phyloP scores from a whole-genome alignment of 2,888 invertebrate genomes.

The Tachina fera region DNA sequence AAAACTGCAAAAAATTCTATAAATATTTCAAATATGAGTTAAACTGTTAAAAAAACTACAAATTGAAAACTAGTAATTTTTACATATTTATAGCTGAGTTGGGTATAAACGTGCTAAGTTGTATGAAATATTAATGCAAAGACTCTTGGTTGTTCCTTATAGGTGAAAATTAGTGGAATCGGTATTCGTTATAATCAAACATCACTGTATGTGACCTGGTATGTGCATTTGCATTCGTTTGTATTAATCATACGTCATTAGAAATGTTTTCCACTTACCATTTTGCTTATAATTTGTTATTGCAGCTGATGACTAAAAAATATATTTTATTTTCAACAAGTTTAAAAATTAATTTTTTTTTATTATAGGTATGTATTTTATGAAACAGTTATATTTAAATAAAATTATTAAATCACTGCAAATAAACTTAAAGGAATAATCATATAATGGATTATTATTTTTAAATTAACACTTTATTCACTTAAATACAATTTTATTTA shows the following conservation, averaged over 20 bases:
- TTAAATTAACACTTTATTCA: constrained; percentile 23
- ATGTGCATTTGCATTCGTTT: neutral
- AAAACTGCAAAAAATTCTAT: too few relatives aligned
- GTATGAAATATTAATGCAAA: too few relatives aligned
- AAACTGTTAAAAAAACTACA: too few relatives aligned
- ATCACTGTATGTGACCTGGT: too few relatives aligned
- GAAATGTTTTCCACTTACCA: constrained; percentile 26
- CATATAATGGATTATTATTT: constrained; percentile 5
- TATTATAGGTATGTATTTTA: neutral
- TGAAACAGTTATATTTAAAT: neutral
- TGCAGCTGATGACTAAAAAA: neutral
- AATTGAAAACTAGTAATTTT: too few relatives aligned
- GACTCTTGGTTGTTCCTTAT: too few relatives aligned
- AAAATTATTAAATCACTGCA: constrained; percentile 25
- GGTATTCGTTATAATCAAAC: too few relatives aligned
- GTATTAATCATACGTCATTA: neutral
- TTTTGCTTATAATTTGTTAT: neutral
- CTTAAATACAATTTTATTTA: neutral
- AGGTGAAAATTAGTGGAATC: too few relatives aligned
- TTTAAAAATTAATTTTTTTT: neutral
- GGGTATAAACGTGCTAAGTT: too few relatives aligned
- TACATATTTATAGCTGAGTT: too few relatives aligned
- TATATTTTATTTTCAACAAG: neutral
- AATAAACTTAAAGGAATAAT: neutral
- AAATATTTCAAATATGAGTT: too few relatives aligned